Percentiles rank a stretch among this genome's conserved stretches.
phyloP scores from a whole-genome alignment of 1,140 invertebrate genomes.

The Anastrepha obliqua region DNA sequence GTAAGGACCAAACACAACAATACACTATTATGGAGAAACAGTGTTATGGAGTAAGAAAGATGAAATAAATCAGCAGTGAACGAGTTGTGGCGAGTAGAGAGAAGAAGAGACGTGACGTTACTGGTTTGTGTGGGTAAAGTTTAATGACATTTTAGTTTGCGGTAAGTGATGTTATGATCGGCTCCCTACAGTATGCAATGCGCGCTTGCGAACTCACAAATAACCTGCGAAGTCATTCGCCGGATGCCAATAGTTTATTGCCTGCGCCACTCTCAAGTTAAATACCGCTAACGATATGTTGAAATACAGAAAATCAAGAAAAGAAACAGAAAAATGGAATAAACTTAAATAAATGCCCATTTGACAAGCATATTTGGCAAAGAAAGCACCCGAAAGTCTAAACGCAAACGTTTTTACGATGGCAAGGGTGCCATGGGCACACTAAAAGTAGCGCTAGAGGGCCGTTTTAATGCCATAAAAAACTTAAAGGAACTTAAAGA shows the following conservation, averaged over 20 bases:
- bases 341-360: too few species aligned
- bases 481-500: too few species aligned
- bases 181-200: background rate
- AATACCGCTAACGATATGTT: background rate
- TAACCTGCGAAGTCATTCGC: background rate
- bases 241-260: background rate
- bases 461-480: too few species aligned
- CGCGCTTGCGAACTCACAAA: background rate
- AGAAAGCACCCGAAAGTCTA: too few species aligned
- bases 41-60: too few species aligned
- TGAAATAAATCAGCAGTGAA: too few species aligned
- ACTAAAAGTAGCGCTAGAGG: too few species aligned
- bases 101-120: background rate
- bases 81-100: too few species aligned
- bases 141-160: conserved; percentile 11
- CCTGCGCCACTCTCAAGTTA: background rate
- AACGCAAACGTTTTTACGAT: too few species aligned
- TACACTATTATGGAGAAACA: background rate
- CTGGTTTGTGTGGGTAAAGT: background rate
- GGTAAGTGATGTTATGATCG: background rate
- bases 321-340: background rate
- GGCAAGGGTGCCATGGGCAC: too few species aligned
- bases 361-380: too few species aligned
- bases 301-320: background rate
- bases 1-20: background rate